phyloP scores from a whole-genome alignment of 2,113 vertebrate species.

The Platysternon megacephalum region DNA sequence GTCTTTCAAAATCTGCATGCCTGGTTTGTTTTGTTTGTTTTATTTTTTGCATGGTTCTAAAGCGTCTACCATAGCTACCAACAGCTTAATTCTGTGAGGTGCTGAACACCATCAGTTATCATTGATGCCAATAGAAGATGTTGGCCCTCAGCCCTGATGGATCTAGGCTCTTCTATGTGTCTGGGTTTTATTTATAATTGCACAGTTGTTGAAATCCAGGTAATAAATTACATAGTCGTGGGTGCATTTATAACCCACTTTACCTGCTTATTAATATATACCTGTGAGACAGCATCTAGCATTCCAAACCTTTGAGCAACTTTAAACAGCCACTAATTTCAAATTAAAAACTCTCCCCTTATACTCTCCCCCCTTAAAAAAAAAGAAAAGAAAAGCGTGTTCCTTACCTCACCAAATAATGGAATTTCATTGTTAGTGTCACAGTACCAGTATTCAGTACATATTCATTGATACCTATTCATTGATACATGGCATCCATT shows the following conservation, averaged over 20 bases:
- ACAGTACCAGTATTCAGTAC: background rate
- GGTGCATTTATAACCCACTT: background rate
- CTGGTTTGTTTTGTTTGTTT: background rate
- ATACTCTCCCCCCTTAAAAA: background rate
- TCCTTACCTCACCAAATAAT: background rate
- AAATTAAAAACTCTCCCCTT: background rate
- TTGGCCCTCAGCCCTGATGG: background rate
- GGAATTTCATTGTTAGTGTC: background rate
- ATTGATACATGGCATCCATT: background rate
- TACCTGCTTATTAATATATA: background rate
- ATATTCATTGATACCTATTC: background rate
- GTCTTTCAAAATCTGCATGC: background rate
- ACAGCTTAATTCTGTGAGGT: background rate
- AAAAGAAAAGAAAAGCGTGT: no score
- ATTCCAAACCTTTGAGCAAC: background rate
- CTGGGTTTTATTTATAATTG: background rate
- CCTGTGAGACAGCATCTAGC: background rate
- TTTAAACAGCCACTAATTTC: background rate
- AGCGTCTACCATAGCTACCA: background rate
- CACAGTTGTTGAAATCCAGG: background rate
- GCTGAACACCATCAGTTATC: background rate
- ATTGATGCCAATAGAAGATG: rapidly evolving
- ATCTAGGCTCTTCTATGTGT: background rate
- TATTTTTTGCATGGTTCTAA: background rate
- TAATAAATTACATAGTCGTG: background rate